Evolutionary conservation across 2,113 vertebrate species (phyloP), one percentile per base, ranked within the genome.

Genomic region (Hystrix cristata): DNA sequence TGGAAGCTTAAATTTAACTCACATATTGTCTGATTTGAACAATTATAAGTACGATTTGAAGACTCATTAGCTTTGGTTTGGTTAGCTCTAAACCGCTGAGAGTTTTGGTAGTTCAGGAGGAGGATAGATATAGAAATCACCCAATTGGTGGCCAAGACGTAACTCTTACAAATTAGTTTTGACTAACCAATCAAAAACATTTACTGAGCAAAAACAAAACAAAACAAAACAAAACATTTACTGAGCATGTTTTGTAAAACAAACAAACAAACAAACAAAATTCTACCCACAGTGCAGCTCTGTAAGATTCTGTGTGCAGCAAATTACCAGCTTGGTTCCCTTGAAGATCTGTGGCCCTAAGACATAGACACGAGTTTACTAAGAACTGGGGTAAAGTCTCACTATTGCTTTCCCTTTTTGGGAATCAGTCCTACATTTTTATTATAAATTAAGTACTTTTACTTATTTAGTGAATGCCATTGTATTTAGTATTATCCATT

Each of bases 11-110:
- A 84, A 64, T 11, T 84, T 85, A 78, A 53, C 57, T 85, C 82
- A 62, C 59, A 65, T 38, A 43, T 34, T 29, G 15, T 65, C 16
- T 92, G 65, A 21, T n/a, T 78, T 62, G 43, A 94, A 92, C 55
- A 51, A 72, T 13, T 87, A 13, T 55, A 19, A 89, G 16, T 79
- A 46, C n/a, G 65, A 78, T 62, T 80, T 59, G 65, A 43, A 76
- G 60, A n/a, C 55, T 95, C 60, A 60, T 87, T 91, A 94, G n/a
- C 55, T 86, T 87, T 79, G 71, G 16, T 25, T 96, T 78, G 43
- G 78, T 91, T 81, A 60, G 92, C n/a, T 94, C 71, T 69, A 82
- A 92, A 57, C 16, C 38, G 69, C 29, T 25, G n/a, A 94, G 71
- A 71, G 64, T 7, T 93, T 87, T 87, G 29, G 13, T 78, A 89